Base-by-base conservation (phyloP, 2,888 invertebrate species). In the Malthinus seriepunctatus region DNA sequence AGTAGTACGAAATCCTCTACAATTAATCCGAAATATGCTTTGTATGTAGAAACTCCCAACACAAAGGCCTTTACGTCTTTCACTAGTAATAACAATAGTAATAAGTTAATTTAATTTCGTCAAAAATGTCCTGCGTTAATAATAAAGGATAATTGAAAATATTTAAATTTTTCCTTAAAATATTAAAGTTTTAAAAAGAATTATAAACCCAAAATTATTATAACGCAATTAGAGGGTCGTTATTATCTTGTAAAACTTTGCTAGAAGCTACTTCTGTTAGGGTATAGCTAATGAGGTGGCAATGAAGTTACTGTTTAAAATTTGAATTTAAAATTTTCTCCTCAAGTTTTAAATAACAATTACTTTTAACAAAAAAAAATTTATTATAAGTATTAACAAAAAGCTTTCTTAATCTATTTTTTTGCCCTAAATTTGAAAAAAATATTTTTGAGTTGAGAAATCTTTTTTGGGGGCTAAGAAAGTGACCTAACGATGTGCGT, bases 171-270 rank as follows among this genome's bases (percentile, higher is more conserved):
- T 39, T 39, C 15, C 15, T n/a, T 6, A n/a, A 9, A 15, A 42
- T 15, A 15, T 15, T 42, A 23, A 23, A n/a, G 34, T 38, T 45
- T 50, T 35, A 44, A 54, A 59, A 59, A 59, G 50, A 59, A 51
- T 54, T 59, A 54, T 45, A 46, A 54, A 44, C 54, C 50, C 45
- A 42, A 15, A 51, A 57, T 57, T 57, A 54, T 53, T 50, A 32
- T 15, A 42, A 42, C 31, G 54, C 59, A 59, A 59, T 59, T 59
- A 59, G 54, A 59, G 59, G 59, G 54, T 59, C 59, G 59, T 59
- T 59, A 58, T 58, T 47, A 59, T 59, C 59, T 59, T 59, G 53
- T 59, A 54, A 57, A 57, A 54, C 35, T 54, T 35, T 51, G 46
- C 59, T 35, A 31, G 39, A 49, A 45, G 59, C 54, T 34, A 53